These are phyloP conservation scores for Stenotaenia linearis DNA, from an alignment of 2,888 invertebrate species.

Conservation along the genomic window DNA sequence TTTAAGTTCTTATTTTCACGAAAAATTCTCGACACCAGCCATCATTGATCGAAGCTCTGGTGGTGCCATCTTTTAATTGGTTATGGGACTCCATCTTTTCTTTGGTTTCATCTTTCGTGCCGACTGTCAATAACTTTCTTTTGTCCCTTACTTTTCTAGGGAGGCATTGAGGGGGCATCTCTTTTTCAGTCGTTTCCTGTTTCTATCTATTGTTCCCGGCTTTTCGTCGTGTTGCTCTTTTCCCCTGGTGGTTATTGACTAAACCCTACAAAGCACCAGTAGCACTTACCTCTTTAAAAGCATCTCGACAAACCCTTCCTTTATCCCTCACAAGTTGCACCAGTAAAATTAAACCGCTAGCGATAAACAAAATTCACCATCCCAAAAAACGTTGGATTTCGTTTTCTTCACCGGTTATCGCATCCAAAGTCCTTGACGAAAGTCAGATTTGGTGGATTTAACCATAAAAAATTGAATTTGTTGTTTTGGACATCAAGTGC, in stretches of 20 bases:
- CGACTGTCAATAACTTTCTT: background rate
- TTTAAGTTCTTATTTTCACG: too few relatives aligned
- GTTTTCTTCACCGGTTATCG: too few relatives aligned
- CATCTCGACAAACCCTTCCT: background rate
- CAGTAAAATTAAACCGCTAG: too few relatives aligned
- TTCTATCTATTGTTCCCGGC: background rate
- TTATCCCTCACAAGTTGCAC: background rate
- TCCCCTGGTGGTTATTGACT: background rate
- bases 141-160: background rate
- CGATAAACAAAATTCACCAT: too few relatives aligned
- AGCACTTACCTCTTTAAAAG: background rate
- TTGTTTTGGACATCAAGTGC: too few relatives aligned
- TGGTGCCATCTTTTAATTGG: background rate
- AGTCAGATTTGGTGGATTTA: too few relatives aligned
- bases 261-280: background rate
- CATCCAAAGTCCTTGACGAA: too few relatives aligned
- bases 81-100: background rate
- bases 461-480: too few relatives aligned
- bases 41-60: background rate
- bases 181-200: background rate
- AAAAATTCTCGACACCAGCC: too few relatives aligned
- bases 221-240: background rate
- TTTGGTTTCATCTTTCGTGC: background rate
- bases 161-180: background rate
- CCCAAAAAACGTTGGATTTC: too few relatives aligned